Evolutionary conservation across 1,140 invertebrate genomes (phyloP).

Genomic region (Drosophila lowei): DNA sequence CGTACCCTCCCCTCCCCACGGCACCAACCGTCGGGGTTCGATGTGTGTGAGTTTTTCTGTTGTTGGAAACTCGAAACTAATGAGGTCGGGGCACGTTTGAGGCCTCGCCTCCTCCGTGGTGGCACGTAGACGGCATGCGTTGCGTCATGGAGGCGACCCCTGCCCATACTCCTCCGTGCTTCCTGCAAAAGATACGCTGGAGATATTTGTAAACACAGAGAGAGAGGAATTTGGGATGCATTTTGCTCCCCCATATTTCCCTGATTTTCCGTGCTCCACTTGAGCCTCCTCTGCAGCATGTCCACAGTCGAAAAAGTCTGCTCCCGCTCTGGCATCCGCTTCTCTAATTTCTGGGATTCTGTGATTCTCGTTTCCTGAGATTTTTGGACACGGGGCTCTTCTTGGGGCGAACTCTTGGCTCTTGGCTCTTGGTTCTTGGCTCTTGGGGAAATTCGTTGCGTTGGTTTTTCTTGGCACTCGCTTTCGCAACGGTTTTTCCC

Average conservation of each 20-base stretch:
- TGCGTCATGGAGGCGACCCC: constrained; percentile 32
- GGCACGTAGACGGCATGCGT: constrained; percentile 29
- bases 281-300: too few relatives aligned
- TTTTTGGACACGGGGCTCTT: neutral
- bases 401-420: constrained; percentile 38
- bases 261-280: too few relatives aligned
- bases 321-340: too few relatives aligned
- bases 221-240: too few relatives aligned
- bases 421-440: constrained; percentile 36
- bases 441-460: constrained; percentile 63
- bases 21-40: neutral
- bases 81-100: constrained; percentile 60
- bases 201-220: too few relatives aligned
- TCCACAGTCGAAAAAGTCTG: too few relatives aligned
- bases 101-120: constrained; percentile 12
- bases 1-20: constrained; percentile 9
- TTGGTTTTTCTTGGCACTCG: constrained; percentile 75
- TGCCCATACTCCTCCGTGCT: too few relatives aligned
- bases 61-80: constrained; percentile 68
- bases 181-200: too few relatives aligned
- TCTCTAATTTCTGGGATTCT: too few relatives aligned
- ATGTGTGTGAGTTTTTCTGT: constrained; percentile 32
- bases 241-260: too few relatives aligned
- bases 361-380: neutral
- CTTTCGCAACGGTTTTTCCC: constrained; percentile 41